Evolutionary conservation across 2,888 invertebrate genomes (phyloP), one percentile per base, ranked within the genome.

Genomic region (Ophioninae sp.): DNA sequence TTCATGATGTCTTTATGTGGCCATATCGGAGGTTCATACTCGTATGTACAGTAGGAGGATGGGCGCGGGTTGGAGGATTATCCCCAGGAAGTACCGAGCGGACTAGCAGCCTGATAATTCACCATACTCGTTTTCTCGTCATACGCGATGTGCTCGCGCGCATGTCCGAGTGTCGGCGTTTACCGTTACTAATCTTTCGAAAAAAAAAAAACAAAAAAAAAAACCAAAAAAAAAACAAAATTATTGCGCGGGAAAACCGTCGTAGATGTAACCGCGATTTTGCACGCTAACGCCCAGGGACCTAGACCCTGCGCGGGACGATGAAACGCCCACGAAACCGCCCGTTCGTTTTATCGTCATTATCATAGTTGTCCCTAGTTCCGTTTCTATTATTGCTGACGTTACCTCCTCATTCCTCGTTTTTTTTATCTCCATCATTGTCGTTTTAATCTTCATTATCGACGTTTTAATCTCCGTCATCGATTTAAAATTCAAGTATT

Each of bases 221-320:
- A n/a, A n/a, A n/a, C n/a, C n/a, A 13, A 17, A 41, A 7, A 41
- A 6, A 13, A 50, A 69, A 74, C 30, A 74, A 70, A 50, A 39
- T 82, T 59, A 67, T 65, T 44, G 72, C 72, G n/a, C 50, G 50
- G 17, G 20, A 50, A 74, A 61, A 74, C 10, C 2, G 7, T n/a
- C 21, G 64, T 59, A 64, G 75, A 75, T 75, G 75, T 72, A 67
- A 83, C n/a, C 30, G 72, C 79, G 64, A 83, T 83, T 83, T 79
- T 79, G 59, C 67, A 82, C 70, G 82, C 79, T 79, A 17, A 82
- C 82, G 82, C 82, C 82, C 79, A 72, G 67, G 56, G 79, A 76
- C 76, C 10, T 13, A 39, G 64, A 39, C 21, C 76, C 83, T 82
- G 37, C 30, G 65, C 70, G 21, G 56, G 41, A 56, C 10, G 3